Base-by-base conservation (phyloP, 2,797 vertebrate genomes). In the Tarsius wallacei region DNA sequence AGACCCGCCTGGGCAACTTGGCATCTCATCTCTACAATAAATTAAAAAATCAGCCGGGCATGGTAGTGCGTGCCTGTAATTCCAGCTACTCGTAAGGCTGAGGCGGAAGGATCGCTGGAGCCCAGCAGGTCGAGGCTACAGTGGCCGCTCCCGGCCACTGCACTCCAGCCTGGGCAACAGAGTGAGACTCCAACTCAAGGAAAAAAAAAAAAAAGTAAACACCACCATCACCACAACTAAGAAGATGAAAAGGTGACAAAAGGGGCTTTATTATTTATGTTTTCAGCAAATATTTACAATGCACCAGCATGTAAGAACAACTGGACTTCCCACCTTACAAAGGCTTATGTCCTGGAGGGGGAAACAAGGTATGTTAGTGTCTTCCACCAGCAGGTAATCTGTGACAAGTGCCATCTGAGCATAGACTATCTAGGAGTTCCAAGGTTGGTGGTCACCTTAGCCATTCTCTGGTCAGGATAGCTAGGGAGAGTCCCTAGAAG, bases 251-350 rank as follows among this genome's bases (percentile, higher is more conserved):
- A 85, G 15, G 26, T 77, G 74, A 53, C 53, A 57, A 81, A 91
- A 22, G 24, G 22, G 21, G 22, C 31, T 93, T 87, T 82, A 53
- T 80, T 83, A 78, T 80, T 36, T 47, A 87, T 70, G 68, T 95
- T 19, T 83, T 93, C 33, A 92, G 63, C 53, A 96, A 85, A 88
- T 90, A 82, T 73, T 83, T 91, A 87, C 57, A 82, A 84, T 70
- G 66, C 1, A 26, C 21, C 84, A 55, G 63, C 21, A 85, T 22
- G 17, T 78, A 76, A 78, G n/a, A 90, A 92, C 88, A 94, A 77
- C 26, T 64, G 13, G 57, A 82, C 73, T 74, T 81, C 51, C 81
- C 63, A 19, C 26, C 76, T 93, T 93, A 31, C 22, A 36, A 14
- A 74, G 49, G 53, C 31, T 95, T 68, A 87, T 22, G 64, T 49